Evolutionary conservation across 2,797 vertebrate genomes (phyloP), one percentile per base, ranked within the genome.

Genomic region (Protosalanx chinensis): DNA sequence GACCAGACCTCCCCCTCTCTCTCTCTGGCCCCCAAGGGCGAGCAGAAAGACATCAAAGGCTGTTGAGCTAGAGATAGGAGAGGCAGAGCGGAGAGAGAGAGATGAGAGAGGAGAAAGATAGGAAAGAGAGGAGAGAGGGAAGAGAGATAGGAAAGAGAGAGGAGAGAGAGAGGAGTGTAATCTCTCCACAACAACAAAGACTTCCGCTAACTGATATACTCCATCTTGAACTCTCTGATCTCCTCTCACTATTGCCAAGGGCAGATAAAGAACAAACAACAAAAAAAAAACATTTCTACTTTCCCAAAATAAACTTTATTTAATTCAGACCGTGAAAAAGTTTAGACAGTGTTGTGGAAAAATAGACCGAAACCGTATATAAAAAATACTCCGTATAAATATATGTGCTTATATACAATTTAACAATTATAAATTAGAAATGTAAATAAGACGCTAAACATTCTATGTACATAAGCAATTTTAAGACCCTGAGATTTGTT

Each of bases 351-450:
- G 73, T 82, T 72, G 71, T 72, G 71, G 72, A 73, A 78, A 67
- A 78, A 76, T 70, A 68, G 76, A 68, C 71, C 81, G 60, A 83
- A 82, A 83, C 76, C 73, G 78, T 80, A 37, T 80, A 75, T 62
- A 83, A 85, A 84, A 79, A 81, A 51, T 74, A 80, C 84, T 87
- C 86, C 76, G 88, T 85, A 85, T 75, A 82, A 82, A 80, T 79
- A 81, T 74, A 79, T 73, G 30, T 76, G 66, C 81, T 73, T 79
- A 80, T 80, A 76, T 79, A 81, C 72, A 82, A 35, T 10, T 72
- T 74, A 84, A 82, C 78, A 89, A 1, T 79, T 7, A 79, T 85
- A 90, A 89, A 56, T 89, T 86, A 89, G 32, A 74, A 72, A 81
- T 64, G 35, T 41, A 73, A 79, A 72, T 75, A 79, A 68, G 76